These are phyloP conservation scores for Cerceris ruficornis DNA, from an alignment of 2,888 invertebrate genomes.

Conservation along the genomic window DNA sequence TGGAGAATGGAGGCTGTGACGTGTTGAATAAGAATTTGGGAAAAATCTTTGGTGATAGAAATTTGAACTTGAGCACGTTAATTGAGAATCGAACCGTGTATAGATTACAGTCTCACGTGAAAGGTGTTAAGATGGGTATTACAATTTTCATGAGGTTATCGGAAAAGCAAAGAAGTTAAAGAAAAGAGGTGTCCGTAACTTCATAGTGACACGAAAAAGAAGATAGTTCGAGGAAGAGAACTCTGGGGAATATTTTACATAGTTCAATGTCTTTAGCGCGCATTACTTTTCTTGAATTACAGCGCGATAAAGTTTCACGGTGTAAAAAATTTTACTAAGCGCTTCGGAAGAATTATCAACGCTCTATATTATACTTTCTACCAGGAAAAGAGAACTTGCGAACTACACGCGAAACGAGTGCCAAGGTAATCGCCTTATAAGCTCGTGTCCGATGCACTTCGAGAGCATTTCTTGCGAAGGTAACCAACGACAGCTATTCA, in stretches of 20 bases:
- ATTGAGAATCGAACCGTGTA: too few relatives aligned
- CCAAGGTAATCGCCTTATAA: neutral
- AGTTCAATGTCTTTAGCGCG: constrained; percentile 47
- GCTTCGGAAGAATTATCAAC: constrained; percentile 45
- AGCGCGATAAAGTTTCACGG: constrained; percentile 45
- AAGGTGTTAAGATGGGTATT: too few relatives aligned
- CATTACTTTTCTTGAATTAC: constrained; percentile 48
- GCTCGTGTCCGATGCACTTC: neutral
- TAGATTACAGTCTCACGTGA: too few relatives aligned
- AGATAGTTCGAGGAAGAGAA: constrained; percentile 40
- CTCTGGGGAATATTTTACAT: constrained; percentile 38
- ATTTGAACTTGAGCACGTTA: too few relatives aligned
- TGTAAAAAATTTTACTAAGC: constrained; percentile 38
- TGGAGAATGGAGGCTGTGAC: too few relatives aligned
- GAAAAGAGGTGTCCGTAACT: neutral
- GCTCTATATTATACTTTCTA: constrained; percentile 37
- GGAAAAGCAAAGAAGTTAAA: neutral
- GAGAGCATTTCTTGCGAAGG: neutral
- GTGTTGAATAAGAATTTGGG: too few relatives aligned
- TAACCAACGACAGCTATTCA: too few relatives aligned
- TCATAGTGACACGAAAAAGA: neutral
- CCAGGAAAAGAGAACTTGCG: constrained; percentile 5
- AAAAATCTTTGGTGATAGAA: too few relatives aligned
- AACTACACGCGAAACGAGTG: neutral
- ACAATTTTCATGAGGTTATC: too few relatives aligned